Evolutionary conservation across 2,888 invertebrate genomes (phyloP), one percentile per base, ranked within the genome.

Genomic region (Psococerastis gibbosa): DNA sequence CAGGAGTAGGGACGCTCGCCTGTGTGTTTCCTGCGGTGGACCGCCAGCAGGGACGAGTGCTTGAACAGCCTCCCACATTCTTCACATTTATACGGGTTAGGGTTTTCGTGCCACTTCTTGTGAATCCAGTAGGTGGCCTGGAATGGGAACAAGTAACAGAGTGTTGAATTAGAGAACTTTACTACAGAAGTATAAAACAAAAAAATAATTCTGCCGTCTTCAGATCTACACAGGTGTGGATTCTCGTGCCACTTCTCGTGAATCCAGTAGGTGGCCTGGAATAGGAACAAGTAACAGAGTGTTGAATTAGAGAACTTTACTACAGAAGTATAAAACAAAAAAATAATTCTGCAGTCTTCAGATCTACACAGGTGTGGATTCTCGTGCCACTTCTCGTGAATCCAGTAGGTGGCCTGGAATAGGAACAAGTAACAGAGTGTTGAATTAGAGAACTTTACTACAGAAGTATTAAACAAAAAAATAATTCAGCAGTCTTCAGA

Each of bases 1-100:
- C 80, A 81, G 41, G 67, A 60, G 56, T 69, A 79, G 22, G 80
- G 79, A 55, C 72, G 73, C 50, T 75, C 66, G 2, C 71, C 71
- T 1, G 70, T 69, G 49, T 71, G 66, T 23, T 63, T 64, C 31
- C 65, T 54, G 20, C 75, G 63, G 60, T 84, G 84, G 65, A 66
- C 45, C 9, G 51, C 45, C 6, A 52, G 47, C 11, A 51, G 34
- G 2, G 52, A 52, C 1, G 52, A 48, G 33, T 52, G 52, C 13
- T 48, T 47, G 43, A 52, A 52, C 22, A 48, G 48, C 20, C 46
- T 43, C 22, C 46, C 46, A 42, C 52, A 52, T 13, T 48, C 45
- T 18, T 49, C 45, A 41, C 52, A 52, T 23, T 46, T 42, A 43
- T 52, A 52, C 1, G 52, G 52, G 27, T 48, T 34, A n/a, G 52